phyloP scores from a whole-genome alignment of 2,797 vertebrate species.

The Malacoraja senta region DNA sequence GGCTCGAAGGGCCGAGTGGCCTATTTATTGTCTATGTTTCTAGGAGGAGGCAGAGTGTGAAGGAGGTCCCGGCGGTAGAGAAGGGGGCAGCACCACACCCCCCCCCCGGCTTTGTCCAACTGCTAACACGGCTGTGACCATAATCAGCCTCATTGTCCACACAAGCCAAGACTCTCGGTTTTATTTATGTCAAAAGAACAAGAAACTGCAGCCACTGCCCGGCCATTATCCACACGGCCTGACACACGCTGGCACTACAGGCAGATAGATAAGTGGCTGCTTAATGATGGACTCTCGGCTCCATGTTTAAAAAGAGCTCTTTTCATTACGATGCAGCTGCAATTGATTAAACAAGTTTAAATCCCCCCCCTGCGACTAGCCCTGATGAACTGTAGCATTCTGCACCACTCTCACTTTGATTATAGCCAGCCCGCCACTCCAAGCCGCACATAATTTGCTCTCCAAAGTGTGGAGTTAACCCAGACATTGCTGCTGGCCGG shows the following conservation, averaged over 20 bases:
- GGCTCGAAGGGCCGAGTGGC: too few relatives aligned
- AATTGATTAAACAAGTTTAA: slow-evolving; percentile 56
- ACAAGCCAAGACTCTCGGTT: background rate
- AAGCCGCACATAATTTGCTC: slow-evolving; percentile 12
- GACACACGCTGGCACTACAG: background rate
- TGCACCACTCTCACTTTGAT: slow-evolving; percentile 13
- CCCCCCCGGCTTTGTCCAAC: too few relatives aligned
- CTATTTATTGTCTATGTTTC: too few relatives aligned
- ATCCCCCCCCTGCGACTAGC: slow-evolving; percentile 40
- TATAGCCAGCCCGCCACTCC: background rate
- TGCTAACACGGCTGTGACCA: slow-evolving; percentile 33
- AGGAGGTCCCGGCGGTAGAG: too few relatives aligned
- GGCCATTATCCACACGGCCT: background rate
- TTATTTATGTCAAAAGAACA: background rate
- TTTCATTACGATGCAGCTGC: slow-evolving; percentile 54
- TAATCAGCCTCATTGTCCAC: slow-evolving; percentile 35
- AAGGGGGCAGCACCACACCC: too few relatives aligned
- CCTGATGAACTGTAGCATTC: slow-evolving; percentile 37
- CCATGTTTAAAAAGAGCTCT: slow-evolving; percentile 22
- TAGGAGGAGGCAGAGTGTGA: too few relatives aligned
- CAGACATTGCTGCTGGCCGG: background rate
- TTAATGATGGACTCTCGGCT: slow-evolving; percentile 27
- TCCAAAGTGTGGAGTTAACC: background rate
- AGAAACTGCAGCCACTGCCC: slow-evolving; percentile 3
- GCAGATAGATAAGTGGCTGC: slow-evolving; percentile 32